phyloP scores from a whole-genome alignment of 2,888 invertebrate genomes.

The Theretra japonica region DNA sequence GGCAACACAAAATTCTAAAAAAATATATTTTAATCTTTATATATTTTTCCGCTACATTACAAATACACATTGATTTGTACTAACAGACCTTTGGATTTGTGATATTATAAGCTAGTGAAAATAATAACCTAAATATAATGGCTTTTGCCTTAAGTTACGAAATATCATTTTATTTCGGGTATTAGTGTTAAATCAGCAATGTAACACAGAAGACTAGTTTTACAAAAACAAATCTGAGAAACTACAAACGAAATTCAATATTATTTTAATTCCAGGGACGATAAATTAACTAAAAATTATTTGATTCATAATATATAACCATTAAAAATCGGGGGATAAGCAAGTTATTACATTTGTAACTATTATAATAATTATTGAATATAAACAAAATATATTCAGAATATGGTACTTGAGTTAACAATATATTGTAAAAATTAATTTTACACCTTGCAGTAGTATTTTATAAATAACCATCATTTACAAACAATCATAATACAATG shows the following conservation, averaged over 20 bases:
- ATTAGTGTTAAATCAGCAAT: not conserved
- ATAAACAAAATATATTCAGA: too few relatives aligned
- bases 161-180: not conserved
- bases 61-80: conserved; percentile 45
- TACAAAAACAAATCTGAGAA: not conserved
- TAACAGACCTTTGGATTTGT: conserved; percentile 48
- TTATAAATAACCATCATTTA: not conserved
- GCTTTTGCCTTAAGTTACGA: not conserved
- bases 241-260: too few relatives aligned
- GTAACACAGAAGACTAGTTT: not conserved
- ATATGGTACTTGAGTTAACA: too few relatives aligned
- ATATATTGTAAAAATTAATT: too few relatives aligned
- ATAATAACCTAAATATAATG: not conserved
- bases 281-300: too few relatives aligned
- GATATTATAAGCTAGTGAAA: conserved; percentile 1
- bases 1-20: conserved; percentile 33
- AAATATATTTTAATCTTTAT: conserved; percentile 30
- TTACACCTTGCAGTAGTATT: not conserved
- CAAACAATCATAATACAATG: not conserved
- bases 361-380: too few relatives aligned
- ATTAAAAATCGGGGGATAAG: too few relatives aligned
- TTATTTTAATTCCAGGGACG: too few relatives aligned
- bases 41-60: not conserved
- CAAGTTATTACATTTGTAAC: too few relatives aligned
- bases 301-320: too few relatives aligned